phyloP scores from a whole-genome alignment of 2,888 invertebrate genomes.

The Dolichomitus sp. region DNA sequence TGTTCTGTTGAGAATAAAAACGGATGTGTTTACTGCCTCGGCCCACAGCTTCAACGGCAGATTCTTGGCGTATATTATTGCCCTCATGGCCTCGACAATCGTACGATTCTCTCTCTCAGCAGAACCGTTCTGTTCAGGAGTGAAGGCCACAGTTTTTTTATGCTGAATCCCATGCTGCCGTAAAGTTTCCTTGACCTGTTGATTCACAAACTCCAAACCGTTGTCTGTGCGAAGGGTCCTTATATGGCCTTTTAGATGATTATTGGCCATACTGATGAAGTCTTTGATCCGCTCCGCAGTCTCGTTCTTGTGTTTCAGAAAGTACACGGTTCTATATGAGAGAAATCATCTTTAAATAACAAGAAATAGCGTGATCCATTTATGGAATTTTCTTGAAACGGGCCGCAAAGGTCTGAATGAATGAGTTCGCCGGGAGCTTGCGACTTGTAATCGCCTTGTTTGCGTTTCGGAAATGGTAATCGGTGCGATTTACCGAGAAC shows the following conservation, averaged over 20 bases:
- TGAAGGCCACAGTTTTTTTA: constrained; percentile 33
- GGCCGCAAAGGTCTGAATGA: constrained; percentile 58
- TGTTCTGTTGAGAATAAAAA: constrained; percentile 37
- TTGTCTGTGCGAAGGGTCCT: background rate
- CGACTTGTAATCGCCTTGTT: constrained; percentile 42
- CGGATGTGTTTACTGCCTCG: constrained; percentile 40
- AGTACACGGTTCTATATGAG: constrained; percentile 58
- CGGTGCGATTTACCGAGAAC: constrained; percentile 56
- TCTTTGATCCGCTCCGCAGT: constrained; percentile 49
- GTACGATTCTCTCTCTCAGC: constrained; percentile 70
- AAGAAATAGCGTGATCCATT: constrained; percentile 58
- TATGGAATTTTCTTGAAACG: constrained; percentile 54
- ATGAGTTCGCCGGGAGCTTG: constrained; percentile 39
- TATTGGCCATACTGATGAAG: constrained; percentile 53
- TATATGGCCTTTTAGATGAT: constrained; percentile 17
- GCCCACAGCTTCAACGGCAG: constrained; percentile 41
- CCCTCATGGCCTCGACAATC: constrained; percentile 67
- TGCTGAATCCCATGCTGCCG: background rate
- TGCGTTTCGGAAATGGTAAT: constrained; percentile 55
- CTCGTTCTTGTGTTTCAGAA: constrained; percentile 58
- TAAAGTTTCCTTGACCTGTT: background rate
- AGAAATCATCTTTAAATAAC: constrained; percentile 62
- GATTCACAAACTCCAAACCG: background rate
- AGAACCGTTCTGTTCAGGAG: constrained; percentile 68
- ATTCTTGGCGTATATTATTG: background rate